Conservation (phyloP, 1,140 invertebrate species). For the Scaptomyza graminum region DNA sequence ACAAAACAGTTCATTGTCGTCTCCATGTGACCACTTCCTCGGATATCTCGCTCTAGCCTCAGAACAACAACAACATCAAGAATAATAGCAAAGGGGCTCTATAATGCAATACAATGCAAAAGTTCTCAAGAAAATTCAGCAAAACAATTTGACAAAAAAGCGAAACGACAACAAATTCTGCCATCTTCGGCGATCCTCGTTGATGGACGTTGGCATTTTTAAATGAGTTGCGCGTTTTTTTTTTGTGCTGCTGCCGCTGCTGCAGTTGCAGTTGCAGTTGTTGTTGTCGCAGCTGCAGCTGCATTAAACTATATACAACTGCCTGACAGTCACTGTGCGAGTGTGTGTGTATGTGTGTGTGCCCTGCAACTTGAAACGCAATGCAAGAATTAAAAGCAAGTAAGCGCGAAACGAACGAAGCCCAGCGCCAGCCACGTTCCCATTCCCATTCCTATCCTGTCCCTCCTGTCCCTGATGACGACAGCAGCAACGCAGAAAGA, state of each 20-base stretch:
- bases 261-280: conserved; percentile 21
- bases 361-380: conserved; percentile 80
- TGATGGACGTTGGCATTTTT: conserved; percentile 82
- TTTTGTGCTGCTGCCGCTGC: conserved; percentile 53
- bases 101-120: conserved; percentile 77
- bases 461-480: conserved; percentile 14
- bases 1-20: conserved; percentile 78
- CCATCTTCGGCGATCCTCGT: conserved; percentile 81
- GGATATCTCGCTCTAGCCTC: conserved; percentile 67
- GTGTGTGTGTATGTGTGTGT: conserved; percentile 41
- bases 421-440: conserved; percentile 21
- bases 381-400: conserved; percentile 81
- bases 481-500: conserved; percentile 20
- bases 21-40: conserved; percentile 76
- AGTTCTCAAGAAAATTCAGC: conserved; percentile 82
- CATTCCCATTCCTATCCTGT: conserved; percentile 17
- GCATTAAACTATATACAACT: conserved; percentile 72
- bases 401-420: conserved; percentile 75
- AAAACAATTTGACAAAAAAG: conserved; percentile 82
- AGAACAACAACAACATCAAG: conserved; percentile 22
- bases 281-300: conserved; percentile 56
- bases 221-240: conserved; percentile 82
- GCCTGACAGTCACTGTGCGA: conserved; percentile 36
- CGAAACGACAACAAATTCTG: conserved; percentile 82
- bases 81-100: conserved; percentile 50